Conservation (phyloP, 2,888 invertebrate genomes). For the Hedya salicella region DNA sequence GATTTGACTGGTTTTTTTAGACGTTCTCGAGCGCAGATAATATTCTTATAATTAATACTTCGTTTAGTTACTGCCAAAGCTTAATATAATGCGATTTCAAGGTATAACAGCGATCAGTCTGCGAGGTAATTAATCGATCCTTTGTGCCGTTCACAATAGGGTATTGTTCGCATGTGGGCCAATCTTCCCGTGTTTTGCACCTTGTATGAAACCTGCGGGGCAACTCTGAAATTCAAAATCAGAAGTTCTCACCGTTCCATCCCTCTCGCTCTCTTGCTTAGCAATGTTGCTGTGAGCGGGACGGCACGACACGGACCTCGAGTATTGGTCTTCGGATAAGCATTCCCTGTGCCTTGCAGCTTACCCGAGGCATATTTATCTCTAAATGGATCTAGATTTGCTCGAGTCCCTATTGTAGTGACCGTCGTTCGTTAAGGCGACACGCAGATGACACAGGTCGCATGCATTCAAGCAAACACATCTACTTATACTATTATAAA, state of each 20-base stretch:
- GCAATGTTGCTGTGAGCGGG: no score
- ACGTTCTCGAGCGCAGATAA: no score
- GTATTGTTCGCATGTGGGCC: slow-evolving; percentile 61
- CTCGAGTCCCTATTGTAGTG: slow-evolving; percentile 16
- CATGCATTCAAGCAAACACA: background rate
- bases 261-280: no score
- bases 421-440: background rate
- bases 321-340: no score
- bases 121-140: slow-evolving; percentile 67
- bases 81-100: slow-evolving; percentile 46
- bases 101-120: slow-evolving; percentile 58
- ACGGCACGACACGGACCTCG: no score
- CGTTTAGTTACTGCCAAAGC: background rate
- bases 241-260: no score
- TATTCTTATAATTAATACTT: background rate
- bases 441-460: background rate
- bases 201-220: slow-evolving; percentile 31
- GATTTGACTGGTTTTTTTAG: no score
- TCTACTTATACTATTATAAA: no score
- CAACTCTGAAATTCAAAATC: background rate
- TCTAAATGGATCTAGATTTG: slow-evolving; percentile 34
- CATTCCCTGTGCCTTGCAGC: background rate
- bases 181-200: slow-evolving; percentile 52
- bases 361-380: slow-evolving; percentile 21
- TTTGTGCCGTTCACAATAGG: slow-evolving; percentile 63